Base-by-base conservation (phyloP, 2,797 vertebrate genomes). In the Danio tinwini region DNA sequence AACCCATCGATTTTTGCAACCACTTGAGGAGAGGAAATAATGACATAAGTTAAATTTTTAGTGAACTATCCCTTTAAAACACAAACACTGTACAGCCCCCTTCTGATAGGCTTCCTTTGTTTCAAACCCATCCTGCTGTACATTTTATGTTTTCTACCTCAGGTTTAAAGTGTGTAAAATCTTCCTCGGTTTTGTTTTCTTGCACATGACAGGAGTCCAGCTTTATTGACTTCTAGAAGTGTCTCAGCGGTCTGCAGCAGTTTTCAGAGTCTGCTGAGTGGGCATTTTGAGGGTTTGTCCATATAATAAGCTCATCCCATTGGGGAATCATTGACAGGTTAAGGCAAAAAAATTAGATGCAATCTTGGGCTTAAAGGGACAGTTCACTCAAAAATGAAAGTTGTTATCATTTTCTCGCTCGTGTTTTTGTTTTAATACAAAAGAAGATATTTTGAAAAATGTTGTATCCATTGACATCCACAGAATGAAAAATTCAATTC, bases 131-230 rank as follows among this genome's bases (percentile, higher is more conserved):
- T 58, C 65, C 78, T 45, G 82, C 82, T 71, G 61, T 84, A 62
- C 85, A 6, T 76, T 73, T 79, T 53, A 67, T 81, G 73, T 84
- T 81, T 83, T 89, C 90, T 92, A 92, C 92, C 92, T 94, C 92
- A 91, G 82, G 87, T 88, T 85, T 76, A 83, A 87, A 84, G 81
- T 79, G 84, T 69, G 71, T 49, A 40, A 52, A 74, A 40, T 42
- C 58, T 10, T 21, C 29, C 29, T 29, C 56, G 49, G 73, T 44
- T 73, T 14, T 19, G 62, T 55, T 56, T 55, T 65, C 44, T 55
- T 47, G 65, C 19, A 50, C 44, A 64, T 14, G 19, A 52, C 63
- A 42, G n/a, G 73, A 68, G 79, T 55, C 53, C 72, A 17, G 67
- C 72, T 40, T 77, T 73, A 39, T 65, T 77, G 53, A 81, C 62